Percentiles rank a stretch among this genome's conserved stretches.
phyloP scores from a whole-genome alignment of 2,113 vertebrate genomes.

The Saguinus imperator region DNA sequence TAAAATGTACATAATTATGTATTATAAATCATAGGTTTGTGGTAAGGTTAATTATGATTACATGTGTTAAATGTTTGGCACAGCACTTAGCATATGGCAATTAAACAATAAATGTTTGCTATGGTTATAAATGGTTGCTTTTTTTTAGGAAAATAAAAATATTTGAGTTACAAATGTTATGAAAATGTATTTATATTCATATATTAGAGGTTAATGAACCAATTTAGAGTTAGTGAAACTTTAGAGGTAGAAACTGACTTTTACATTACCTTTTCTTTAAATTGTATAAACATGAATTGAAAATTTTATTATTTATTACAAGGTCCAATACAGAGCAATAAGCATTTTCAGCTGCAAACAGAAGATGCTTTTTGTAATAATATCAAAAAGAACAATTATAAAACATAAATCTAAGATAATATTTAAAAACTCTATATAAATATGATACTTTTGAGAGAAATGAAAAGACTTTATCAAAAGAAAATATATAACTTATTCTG shows the following conservation, averaged over 20 bases:
- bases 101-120: not conserved
- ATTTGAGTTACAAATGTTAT: not conserved
- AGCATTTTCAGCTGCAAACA: not conserved
- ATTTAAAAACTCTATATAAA: not conserved
- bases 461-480: not conserved
- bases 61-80: not conserved
- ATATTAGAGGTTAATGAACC: not conserved
- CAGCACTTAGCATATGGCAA: not conserved
- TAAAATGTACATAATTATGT: not conserved
- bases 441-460: not conserved
- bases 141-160: conserved; percentile 2
- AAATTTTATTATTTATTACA: not conserved
- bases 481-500: not conserved
- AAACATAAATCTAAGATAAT: not conserved
- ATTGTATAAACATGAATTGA: not conserved
- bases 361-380: not conserved
- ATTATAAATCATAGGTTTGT: not conserved
- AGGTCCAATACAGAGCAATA: not conserved
- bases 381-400: not conserved
- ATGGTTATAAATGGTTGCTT: not conserved
- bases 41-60: not conserved
- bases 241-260: not conserved
- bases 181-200: not conserved
- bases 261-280: not conserved
- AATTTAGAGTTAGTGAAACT: not conserved